These are phyloP conservation scores for Lepidurus apus DNA, from an alignment of 1,140 invertebrate genomes.

Conservation along the genomic window DNA sequence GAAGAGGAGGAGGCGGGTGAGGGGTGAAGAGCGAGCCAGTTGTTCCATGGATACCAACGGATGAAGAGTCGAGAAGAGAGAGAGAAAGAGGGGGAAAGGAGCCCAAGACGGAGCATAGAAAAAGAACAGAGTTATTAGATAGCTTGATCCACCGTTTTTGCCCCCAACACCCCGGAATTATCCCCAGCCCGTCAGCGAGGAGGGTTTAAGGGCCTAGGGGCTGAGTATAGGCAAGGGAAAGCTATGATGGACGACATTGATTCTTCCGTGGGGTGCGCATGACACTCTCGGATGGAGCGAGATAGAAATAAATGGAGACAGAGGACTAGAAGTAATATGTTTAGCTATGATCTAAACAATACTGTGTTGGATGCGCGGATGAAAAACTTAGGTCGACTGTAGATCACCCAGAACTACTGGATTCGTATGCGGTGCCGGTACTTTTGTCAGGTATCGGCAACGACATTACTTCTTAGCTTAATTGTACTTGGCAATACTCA, in stretches of 20 bases:
- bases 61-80: background rate
- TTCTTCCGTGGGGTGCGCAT: background rate
- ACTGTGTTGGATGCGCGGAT: background rate
- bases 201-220: background rate
- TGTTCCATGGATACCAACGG: background rate
- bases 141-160: slow-evolving; percentile 11
- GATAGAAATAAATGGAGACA: background rate
- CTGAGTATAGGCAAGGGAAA: background rate
- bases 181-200: background rate
- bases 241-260: background rate
- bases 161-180: background rate
- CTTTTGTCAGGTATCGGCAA: too few species aligned
- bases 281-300: background rate
- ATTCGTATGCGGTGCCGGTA: too few species aligned
- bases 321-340: slow-evolving; percentile 5
- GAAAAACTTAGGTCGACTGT: too few species aligned
- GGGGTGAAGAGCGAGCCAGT: slow-evolving; percentile 26
- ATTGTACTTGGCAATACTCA: too few species aligned
- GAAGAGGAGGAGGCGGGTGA: background rate
- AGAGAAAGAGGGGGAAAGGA: background rate
- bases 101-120: background rate
- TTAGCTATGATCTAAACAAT: background rate
- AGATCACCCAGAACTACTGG: too few species aligned
- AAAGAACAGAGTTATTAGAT: slow-evolving; percentile 10
- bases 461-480: too few species aligned